These are phyloP conservation scores for Leistus spinibarbis DNA, from an alignment of 2,888 invertebrate species.

Conservation along the genomic window DNA sequence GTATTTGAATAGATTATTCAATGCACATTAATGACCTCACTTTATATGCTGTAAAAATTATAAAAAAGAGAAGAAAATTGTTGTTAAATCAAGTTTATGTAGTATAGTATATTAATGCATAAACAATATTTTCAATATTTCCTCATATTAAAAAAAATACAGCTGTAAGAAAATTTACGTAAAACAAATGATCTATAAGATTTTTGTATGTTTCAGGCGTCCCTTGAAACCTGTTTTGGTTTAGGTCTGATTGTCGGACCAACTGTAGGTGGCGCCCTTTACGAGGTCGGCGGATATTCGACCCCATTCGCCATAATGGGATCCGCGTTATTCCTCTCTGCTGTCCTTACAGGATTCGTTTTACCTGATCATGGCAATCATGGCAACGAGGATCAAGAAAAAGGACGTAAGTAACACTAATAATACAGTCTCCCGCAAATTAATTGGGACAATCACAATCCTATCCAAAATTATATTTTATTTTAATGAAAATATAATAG, in stretches of 20 bases:
- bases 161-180: too few species aligned
- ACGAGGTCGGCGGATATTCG: constrained; percentile 76
- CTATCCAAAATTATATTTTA: too few species aligned
- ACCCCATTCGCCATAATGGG: constrained; percentile 84
- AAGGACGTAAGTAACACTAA: constrained; percentile 68
- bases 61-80: too few species aligned
- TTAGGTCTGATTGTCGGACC: constrained; percentile 88
- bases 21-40: too few species aligned
- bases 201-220: constrained; percentile 63
- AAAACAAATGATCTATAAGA: constrained; percentile 2
- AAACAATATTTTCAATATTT: background rate
- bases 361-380: constrained; percentile 69
- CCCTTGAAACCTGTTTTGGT: constrained; percentile 87
- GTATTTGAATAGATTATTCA: too few species aligned
- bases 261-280: constrained; percentile 85
- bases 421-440: too few species aligned
- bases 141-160: background rate
- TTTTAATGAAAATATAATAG: too few species aligned
- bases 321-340: constrained; percentile 73
- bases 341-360: constrained; percentile 74
- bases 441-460: background rate
- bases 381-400: constrained; percentile 62
- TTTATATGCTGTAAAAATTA: too few species aligned
- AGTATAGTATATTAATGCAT: background rate
- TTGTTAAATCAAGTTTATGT: too few species aligned